These are phyloP conservation scores for Marisa cornuarietis DNA, from an alignment of 1,140 invertebrate species.

Conservation along the genomic window DNA sequence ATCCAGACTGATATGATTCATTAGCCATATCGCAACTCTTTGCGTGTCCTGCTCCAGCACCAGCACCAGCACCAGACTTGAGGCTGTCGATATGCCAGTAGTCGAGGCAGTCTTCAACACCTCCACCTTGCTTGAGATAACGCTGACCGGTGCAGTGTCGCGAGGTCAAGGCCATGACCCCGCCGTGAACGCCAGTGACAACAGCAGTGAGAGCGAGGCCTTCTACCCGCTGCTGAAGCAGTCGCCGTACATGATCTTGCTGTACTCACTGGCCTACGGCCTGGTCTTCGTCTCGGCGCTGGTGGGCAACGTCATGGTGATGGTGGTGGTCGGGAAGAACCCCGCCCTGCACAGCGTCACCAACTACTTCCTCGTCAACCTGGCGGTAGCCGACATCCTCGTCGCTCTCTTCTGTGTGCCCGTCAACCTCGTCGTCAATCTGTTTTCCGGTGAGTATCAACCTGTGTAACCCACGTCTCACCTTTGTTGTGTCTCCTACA, in stretches of 20 bases:
- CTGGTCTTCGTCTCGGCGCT: conserved; percentile 81
- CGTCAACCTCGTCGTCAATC: conserved; percentile 76
- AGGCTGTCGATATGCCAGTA: too few relatives aligned
- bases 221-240: conserved; percentile 41
- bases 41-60: too few relatives aligned
- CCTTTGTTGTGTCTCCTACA: too few relatives aligned
- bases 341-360: conserved; percentile 88
- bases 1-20: too few relatives aligned
- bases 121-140: neutral
- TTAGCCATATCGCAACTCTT: too few relatives aligned
- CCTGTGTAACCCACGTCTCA: too few relatives aligned
- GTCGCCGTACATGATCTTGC: conserved; percentile 45
- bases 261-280: conserved; percentile 51
- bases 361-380: conserved; percentile 92
- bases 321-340: conserved; percentile 85
- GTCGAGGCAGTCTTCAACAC: neutral
- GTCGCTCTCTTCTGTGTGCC: conserved; percentile 89
- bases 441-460: conserved; percentile 47
- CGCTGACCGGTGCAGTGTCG: neutral
- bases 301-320: conserved; percentile 87
- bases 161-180: neutral
- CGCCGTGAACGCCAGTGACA: neutral
- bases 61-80: too few relatives aligned
- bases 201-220: conserved; percentile 2
- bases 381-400: conserved; percentile 90